Percentiles rank a stretch among this genome's conserved stretches.
These are phyloP conservation scores for Sebastes hopkinsi DNA, from an alignment of 2,797 vertebrate species.

Conservation along the genomic window DNA sequence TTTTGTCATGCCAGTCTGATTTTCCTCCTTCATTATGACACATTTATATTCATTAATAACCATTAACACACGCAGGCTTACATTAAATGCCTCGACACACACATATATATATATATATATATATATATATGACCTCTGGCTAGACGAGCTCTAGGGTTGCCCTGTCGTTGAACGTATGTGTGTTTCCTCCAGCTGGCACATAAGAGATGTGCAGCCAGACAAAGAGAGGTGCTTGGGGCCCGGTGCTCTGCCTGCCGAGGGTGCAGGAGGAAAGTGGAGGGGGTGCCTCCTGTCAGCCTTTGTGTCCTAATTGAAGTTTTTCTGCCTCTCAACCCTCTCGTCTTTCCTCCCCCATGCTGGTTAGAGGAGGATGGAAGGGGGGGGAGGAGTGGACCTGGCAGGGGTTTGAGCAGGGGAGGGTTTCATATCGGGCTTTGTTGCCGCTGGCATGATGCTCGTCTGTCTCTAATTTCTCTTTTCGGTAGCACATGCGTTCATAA, in stretches of 20 bases:
- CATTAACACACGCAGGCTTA: constrained; percentile 7
- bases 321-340: constrained; percentile 65
- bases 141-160: constrained; percentile 37
- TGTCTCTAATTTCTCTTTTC: constrained; percentile 41
- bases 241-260: constrained; percentile 36
- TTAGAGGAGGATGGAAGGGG: constrained; percentile 24
- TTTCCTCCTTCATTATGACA: constrained; percentile 20
- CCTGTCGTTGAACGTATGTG: constrained; percentile 24
- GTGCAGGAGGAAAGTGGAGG: not conserved
- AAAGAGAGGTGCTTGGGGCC: constrained; percentile 67
- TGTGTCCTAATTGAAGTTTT: constrained; percentile 85
- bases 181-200: constrained; percentile 68
- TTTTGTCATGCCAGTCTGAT: constrained; percentile 12
- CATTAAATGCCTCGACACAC: constrained; percentile 48
- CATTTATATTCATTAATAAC: constrained; percentile 54
- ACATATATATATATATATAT: not conserved
- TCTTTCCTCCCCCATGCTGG: constrained; percentile 52
- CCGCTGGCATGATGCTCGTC: constrained; percentile 49
- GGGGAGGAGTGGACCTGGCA: constrained; percentile 34
- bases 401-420: constrained; percentile 46
- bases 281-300: constrained; percentile 73
- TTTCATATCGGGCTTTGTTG: constrained; percentile 66
- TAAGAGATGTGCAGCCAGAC: constrained; percentile 60
- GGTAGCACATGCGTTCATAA: constrained; percentile 30
- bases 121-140: constrained; percentile 33